Conservation (phyloP, 2,888 invertebrate genomes). For the Drosophila subquinaria region DNA sequence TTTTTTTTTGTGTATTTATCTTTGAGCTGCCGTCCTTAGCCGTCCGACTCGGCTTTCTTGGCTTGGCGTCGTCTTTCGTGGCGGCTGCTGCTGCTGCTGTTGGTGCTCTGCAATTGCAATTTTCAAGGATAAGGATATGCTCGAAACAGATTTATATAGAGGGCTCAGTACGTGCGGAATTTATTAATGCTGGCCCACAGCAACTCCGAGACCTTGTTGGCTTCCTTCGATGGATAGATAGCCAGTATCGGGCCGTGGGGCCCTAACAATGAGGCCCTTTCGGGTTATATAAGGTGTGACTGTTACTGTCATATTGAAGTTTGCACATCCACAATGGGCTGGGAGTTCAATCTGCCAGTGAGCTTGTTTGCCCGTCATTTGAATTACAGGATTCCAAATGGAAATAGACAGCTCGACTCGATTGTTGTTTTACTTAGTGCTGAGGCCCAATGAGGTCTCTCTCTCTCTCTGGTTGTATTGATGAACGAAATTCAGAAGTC, state of each 20-base stretch:
- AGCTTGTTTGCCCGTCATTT: constrained; percentile 43
- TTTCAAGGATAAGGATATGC: constrained; percentile 81
- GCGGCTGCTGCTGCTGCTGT: constrained; percentile 17
- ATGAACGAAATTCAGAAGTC: constrained; percentile 8
- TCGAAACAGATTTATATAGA: constrained; percentile 75
- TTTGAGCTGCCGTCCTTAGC: constrained; percentile 12
- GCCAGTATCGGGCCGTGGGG: constrained; percentile 4
- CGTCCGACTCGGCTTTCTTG: constrained; percentile 15
- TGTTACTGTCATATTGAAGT: constrained; percentile 60
- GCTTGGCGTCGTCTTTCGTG: constrained; percentile 10
- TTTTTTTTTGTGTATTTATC: constrained; percentile 36
- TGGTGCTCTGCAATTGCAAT: constrained; percentile 74
- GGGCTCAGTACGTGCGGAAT: constrained; percentile 75
- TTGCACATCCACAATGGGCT: constrained; percentile 58
- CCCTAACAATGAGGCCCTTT: constrained; percentile 46
- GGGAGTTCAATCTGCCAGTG: constrained; percentile 1
- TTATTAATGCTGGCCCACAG: constrained; percentile 69
- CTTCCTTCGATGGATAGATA: constrained; percentile 24
- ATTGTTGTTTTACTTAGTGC: constrained; percentile 21
- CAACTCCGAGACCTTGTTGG: constrained; percentile 16
- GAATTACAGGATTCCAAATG: constrained; percentile 54
- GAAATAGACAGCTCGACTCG: constrained; percentile 39
- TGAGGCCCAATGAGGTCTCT: constrained; percentile 9
- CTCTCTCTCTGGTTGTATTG: constrained; percentile 6
- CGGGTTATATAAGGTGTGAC: constrained; percentile 66